These are phyloP conservation scores for Elmis aenea DNA, from an alignment of 2,888 invertebrate species.

Conservation along the genomic window DNA sequence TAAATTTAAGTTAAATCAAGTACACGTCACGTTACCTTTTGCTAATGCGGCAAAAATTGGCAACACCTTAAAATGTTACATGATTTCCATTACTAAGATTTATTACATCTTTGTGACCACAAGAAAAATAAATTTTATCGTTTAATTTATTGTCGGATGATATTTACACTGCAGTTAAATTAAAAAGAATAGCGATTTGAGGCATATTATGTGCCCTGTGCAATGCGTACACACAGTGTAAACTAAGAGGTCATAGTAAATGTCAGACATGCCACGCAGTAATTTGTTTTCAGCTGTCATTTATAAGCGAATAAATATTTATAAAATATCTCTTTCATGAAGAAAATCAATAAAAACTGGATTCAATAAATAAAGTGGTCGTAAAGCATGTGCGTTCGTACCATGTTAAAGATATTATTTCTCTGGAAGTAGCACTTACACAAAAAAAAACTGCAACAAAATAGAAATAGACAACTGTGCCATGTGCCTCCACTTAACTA, in stretches of 20 bases:
- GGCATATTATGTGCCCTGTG: no score
- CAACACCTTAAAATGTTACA: no score
- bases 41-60: no score
- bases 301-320: slow-evolving; percentile 10
- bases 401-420: slow-evolving; percentile 8
- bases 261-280: slow-evolving; percentile 9
- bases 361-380: slow-evolving; percentile 11
- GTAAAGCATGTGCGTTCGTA: slow-evolving; percentile 10
- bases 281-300: slow-evolving; percentile 8
- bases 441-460: slow-evolving; percentile 4
- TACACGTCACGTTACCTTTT: no score
- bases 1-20: no score
- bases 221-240: no score
- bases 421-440: slow-evolving; percentile 4
- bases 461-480: slow-evolving; percentile 3
- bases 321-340: slow-evolving; percentile 12
- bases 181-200: no score
- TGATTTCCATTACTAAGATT: no score
- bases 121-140: no score
- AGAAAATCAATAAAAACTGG: slow-evolving; percentile 13
- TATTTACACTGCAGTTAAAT: no score
- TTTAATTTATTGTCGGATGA: no score
- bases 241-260: slow-evolving; percentile 11
- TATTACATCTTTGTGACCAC: no score
- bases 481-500: slow-evolving; percentile 1